Evolutionary conservation across 2,113 vertebrate species (phyloP).

Genomic region (Chionomys nivalis): DNA sequence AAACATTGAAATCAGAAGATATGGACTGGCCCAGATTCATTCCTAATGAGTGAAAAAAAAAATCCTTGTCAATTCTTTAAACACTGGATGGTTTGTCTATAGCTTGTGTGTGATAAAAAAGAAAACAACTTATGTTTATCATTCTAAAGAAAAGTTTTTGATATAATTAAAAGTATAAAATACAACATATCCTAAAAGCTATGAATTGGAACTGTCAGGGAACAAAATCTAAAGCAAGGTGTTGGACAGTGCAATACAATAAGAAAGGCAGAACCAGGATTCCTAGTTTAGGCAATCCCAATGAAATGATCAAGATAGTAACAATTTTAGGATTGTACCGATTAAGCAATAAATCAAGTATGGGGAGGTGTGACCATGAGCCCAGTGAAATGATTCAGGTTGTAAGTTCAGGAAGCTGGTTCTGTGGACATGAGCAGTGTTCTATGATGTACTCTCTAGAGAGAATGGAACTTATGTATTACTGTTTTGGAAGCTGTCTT

Average conservation of each 20-base stretch:
- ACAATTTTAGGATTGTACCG: neutral
- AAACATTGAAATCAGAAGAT: neutral
- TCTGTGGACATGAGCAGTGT: neutral
- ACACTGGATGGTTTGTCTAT: neutral
- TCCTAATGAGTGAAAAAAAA: constrained; percentile 22
- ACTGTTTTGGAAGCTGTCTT: neutral
- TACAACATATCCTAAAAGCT: neutral
- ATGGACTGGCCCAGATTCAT: constrained; percentile 3
- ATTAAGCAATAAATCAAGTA: neutral
- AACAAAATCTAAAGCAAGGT: constrained; percentile 10
- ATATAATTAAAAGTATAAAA: constrained; percentile 32
- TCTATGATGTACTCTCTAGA: neutral
- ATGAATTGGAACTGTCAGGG: neutral
- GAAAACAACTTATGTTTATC: neutral
- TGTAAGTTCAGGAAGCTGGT: neutral
- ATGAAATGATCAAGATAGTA: neutral
- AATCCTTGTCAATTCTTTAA: constrained; percentile 20
- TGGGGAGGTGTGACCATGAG: neutral
- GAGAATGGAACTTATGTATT: neutral
- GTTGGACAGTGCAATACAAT: too few species aligned
- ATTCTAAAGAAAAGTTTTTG: constrained; percentile 1
- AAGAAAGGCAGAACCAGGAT: neutral
- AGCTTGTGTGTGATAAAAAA: neutral
- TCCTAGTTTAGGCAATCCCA: neutral
- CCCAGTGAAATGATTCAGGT: neutral